Base-by-base conservation (phyloP, 2,797 vertebrate genomes). In the Amphiprion clarkii region DNA sequence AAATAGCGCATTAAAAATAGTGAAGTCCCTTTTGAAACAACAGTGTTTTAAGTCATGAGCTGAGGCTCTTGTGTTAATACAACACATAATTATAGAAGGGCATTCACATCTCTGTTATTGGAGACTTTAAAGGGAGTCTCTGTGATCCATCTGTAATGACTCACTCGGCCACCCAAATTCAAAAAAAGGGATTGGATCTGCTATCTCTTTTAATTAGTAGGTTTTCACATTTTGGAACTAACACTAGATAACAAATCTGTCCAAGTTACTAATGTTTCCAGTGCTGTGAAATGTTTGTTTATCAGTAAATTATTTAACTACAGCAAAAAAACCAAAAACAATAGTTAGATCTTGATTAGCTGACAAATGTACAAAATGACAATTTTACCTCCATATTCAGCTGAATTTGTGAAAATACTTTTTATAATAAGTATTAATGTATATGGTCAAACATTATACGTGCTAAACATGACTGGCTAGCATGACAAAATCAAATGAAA, bases 1-100 rank as follows among this genome's bases (percentile, higher is more conserved):
- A 60, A 67, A 76, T 16, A 29, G 46, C 44, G 27, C n/a, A 42
- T 42, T 57, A n/a, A n/a, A n/a, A n/a, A n/a, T n/a, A n/a, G n/a
- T n/a, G 58, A 84, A 74, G 72, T 81, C 60, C 36, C 40, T 55
- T 13, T 39, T 69, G 73, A 83, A 74, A 65, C 29, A 66, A 60
- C 39, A 51, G 44, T 17, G 36, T 56, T 77, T 79, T 56, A 52
- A 54, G 42, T 56, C 62, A 36, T 66, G 60, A 31, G 21, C 21
- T 52, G 56, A 74, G 78, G 71, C 55, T 55, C 17, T 46, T 33
- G 16, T 68, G 39, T 67, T 56, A 48, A 52, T 11, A 49, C 46
- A 78, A 78, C 64, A 66, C 66, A 69, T 68, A 4, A 74, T 80
- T 85, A 74, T 27, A 29, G 49, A 67, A 3, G 54, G 49, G 67